Evolutionary conservation across 2,888 invertebrate species (phyloP).

Genomic region (Troides helena): DNA sequence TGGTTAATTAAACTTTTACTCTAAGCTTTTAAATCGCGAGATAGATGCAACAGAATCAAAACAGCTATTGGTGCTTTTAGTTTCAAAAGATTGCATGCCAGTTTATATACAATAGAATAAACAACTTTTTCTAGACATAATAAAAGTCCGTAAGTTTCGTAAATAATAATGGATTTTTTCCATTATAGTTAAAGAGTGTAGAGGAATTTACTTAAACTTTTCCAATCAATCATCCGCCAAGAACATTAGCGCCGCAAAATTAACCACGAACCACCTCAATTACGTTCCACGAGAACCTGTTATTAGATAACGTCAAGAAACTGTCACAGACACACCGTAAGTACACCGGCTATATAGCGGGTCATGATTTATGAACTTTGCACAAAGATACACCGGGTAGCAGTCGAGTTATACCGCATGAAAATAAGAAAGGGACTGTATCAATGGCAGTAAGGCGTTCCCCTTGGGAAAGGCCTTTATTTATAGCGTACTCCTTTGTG

Average conservation of each 20-base stretch:
- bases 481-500: slow-evolving; percentile 73
- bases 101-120: no score
- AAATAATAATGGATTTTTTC: not conserved
- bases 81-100: no score
- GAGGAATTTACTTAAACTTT: slow-evolving; percentile 21
- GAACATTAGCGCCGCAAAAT: slow-evolving; percentile 25
- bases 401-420: slow-evolving; percentile 70
- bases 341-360: slow-evolving; percentile 38
- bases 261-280: slow-evolving; percentile 27
- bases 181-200: not conserved
- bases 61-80: no score
- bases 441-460: slow-evolving; percentile 75
- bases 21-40: no score
- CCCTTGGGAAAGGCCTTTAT: slow-evolving; percentile 68
- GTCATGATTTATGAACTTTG: slow-evolving; percentile 74
- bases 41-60: no score
- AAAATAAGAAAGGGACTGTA: slow-evolving; percentile 76
- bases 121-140: no score
- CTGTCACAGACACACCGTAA: slow-evolving; percentile 19
- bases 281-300: slow-evolving; percentile 25
- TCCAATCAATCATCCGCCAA: slow-evolving; percentile 24
- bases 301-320: slow-evolving; percentile 28
- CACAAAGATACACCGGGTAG: slow-evolving; percentile 56
- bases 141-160: not conserved
- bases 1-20: no score